Percentiles rank a stretch among this genome's conserved stretches.
These are phyloP conservation scores for Diabrotica undecimpunctata DNA, from an alignment of 1,140 invertebrate genomes.

Conservation along the genomic window DNA sequence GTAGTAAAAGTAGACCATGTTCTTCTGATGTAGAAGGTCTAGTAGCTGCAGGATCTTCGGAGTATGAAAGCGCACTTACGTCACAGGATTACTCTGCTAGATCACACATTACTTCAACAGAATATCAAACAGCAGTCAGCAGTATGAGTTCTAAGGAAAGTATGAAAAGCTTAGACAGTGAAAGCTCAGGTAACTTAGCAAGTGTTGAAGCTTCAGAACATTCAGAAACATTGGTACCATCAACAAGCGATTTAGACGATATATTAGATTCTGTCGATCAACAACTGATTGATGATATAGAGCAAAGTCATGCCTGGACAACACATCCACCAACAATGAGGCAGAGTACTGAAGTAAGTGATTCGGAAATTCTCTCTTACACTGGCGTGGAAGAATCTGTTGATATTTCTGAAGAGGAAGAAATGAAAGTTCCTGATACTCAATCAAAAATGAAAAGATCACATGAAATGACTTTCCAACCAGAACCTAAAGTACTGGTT, in stretches of 20 bases:
- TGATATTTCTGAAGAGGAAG: constrained; percentile 54
- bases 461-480: constrained; percentile 85
- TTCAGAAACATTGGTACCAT: constrained; percentile 85
- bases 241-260: constrained; percentile 56
- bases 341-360: constrained; percentile 36
- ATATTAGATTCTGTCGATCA: constrained; percentile 47
- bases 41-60: constrained; percentile 66
- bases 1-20: constrained; percentile 69
- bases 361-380: constrained; percentile 31
- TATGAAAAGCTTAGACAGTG: constrained; percentile 83
- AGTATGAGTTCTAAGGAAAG: constrained; percentile 82
- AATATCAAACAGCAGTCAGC: constrained; percentile 80
- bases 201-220: constrained; percentile 85
- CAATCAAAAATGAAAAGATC: constrained; percentile 78
- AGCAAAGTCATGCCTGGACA: constrained; percentile 28
- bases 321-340: constrained; percentile 14
- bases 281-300: constrained; percentile 32
- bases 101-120: constrained; percentile 68
- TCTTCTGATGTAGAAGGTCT: constrained; percentile 83
- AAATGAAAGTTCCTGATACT: constrained; percentile 45
- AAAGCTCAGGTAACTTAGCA: constrained; percentile 81
- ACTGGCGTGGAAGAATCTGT: constrained; percentile 31
- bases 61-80: constrained; percentile 83
- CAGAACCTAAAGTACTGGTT: constrained; percentile 54
- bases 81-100: constrained; percentile 71